Evolutionary conservation across 2,113 vertebrate species (phyloP).

Genomic region (Gila orcuttii): DNA sequence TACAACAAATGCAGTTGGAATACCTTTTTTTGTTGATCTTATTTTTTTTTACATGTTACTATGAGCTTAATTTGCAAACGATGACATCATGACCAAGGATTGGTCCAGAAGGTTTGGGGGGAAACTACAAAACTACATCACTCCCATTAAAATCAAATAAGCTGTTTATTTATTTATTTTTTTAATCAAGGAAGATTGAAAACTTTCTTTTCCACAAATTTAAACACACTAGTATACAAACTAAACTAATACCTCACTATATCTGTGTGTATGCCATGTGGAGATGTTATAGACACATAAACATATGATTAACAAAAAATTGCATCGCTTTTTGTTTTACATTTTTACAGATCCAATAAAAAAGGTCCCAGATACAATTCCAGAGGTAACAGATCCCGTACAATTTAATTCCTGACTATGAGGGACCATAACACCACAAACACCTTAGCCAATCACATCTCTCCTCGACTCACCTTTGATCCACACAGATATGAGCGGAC

Average conservation of each 20-base stretch:
- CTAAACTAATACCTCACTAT: background rate
- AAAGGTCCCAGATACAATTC: background rate
- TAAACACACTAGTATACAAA: background rate
- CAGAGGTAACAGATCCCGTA: background rate
- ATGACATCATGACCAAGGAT: background rate
- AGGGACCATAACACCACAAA: background rate
- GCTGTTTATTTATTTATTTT: background rate
- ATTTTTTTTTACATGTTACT: background rate
- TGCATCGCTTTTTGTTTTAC: background rate
- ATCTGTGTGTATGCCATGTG: background rate
- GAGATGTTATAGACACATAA: background rate
- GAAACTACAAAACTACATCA: background rate
- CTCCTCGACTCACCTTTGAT: background rate
- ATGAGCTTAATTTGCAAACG: background rate
- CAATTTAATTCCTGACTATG: background rate
- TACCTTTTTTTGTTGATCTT: too few relatives aligned
- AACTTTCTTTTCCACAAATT: background rate
- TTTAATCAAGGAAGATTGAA: background rate
- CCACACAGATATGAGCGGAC: background rate
- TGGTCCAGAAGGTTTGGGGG: background rate
- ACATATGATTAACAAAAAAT: too few relatives aligned
- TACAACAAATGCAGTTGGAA: too few relatives aligned
- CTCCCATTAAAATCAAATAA: background rate
- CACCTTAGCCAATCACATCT: slow-evolving; percentile 10
- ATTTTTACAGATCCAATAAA: background rate